A percentile compares a stretch with the other conserved stretches of the same genome.
Evolutionary conservation across 2,113 vertebrate species (phyloP).

Genomic region (Oplegnathus fasciatus): DNA sequence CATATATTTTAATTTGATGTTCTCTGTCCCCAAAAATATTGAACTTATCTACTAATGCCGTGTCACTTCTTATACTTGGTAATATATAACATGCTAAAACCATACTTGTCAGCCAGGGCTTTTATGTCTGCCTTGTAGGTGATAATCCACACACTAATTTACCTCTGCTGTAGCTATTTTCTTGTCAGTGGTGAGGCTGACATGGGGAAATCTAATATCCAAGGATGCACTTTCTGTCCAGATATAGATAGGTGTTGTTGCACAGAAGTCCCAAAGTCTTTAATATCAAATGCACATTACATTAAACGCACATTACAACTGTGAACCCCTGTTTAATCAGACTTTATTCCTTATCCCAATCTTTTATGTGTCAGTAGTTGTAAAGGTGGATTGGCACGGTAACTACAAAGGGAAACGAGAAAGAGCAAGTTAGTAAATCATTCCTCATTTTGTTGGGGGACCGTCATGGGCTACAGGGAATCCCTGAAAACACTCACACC

Average conservation of each 20-base stretch:
- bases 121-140: not conserved
- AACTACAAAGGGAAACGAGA: constrained; percentile 14
- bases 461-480: not conserved
- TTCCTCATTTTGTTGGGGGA: not conserved
- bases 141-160: constrained; percentile 20
- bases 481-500: not conserved
- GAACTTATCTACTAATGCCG: not conserved
- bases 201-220: not conserved
- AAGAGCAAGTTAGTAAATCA: not conserved
- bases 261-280: not conserved
- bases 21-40: not conserved
- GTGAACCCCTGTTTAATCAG: not conserved
- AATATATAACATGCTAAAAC: not conserved
- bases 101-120: not conserved
- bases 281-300: constrained; percentile 28
- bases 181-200: constrained; percentile 11
- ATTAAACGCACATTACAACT: constrained; percentile 6
- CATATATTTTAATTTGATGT: constrained; percentile 30
- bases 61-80: not conserved
- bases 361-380: not conserved
- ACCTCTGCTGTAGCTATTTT: constrained; percentile 25
- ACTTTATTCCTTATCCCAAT: not conserved
- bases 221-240: constrained; percentile 40
- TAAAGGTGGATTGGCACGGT: not conserved
- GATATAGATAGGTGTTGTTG: constrained; percentile 13